Evolutionary conservation across 2,113 vertebrate genomes (phyloP).

Genomic region (Nannospalax galili): DNA sequence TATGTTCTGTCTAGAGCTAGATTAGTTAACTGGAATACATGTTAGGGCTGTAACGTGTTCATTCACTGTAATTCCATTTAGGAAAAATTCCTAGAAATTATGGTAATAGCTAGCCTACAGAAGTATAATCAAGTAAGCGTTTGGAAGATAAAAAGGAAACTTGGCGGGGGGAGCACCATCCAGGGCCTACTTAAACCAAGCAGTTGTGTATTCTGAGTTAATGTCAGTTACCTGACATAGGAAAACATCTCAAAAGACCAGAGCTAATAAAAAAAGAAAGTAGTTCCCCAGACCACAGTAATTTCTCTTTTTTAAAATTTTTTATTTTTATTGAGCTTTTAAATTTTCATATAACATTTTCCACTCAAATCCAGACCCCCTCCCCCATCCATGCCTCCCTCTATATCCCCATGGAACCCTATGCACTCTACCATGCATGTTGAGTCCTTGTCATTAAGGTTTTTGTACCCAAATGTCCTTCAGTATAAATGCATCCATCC

Average conservation of each 20-base stretch:
- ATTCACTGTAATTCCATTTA: slow-evolving; percentile 57
- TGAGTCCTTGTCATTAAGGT: too few relatives aligned
- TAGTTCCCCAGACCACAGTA: slow-evolving; percentile 59
- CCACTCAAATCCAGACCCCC: too few relatives aligned
- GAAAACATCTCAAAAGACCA: slow-evolving; percentile 45
- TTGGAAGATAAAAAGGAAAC: background rate
- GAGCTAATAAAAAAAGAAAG: slow-evolving; percentile 24
- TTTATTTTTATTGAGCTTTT: slow-evolving; percentile 19
- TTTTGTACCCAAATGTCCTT: too few relatives aligned
- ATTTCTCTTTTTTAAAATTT: background rate
- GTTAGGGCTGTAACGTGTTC: background rate
- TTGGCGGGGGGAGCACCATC: slow-evolving; percentile 41
- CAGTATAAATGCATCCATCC: too few relatives aligned
- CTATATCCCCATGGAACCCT: too few relatives aligned
- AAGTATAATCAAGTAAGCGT: slow-evolving; percentile 48
- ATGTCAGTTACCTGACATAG: slow-evolving; percentile 56
- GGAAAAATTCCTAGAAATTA: slow-evolving; percentile 53
- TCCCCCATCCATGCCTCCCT: too few relatives aligned
- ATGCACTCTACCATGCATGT: too few relatives aligned
- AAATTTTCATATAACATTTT: too few relatives aligned
- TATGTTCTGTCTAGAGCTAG: slow-evolving; percentile 5
- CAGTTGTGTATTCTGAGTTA: slow-evolving; percentile 47
- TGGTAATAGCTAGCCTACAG: slow-evolving; percentile 51
- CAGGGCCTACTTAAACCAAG: background rate
- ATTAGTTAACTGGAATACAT: background rate